Conservation (phyloP, 2,797 vertebrate species). For the Ptychadena robeensis region DNA sequence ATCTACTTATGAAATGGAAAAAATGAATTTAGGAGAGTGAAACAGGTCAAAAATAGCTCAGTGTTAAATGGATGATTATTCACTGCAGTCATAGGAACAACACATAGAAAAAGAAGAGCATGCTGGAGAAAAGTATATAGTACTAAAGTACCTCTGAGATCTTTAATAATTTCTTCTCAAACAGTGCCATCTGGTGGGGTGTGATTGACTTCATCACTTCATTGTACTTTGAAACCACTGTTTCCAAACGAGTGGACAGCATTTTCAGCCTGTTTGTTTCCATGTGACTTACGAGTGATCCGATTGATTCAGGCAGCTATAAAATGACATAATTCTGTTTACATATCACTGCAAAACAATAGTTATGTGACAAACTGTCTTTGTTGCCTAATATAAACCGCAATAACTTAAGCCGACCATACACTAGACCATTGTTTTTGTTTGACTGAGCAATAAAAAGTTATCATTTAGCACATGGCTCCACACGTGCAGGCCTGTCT, state of each 20-base stretch:
- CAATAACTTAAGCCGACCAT: too few species aligned
- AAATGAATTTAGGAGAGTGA: not conserved
- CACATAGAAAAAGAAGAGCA: too few species aligned
- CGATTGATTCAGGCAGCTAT: constrained; percentile 43
- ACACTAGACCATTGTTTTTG: too few species aligned
- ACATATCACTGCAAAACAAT: too few species aligned
- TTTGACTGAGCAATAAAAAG: too few species aligned
- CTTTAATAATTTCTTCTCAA: constrained; percentile 57
- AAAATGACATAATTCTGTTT: constrained; percentile 14
- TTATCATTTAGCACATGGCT: too few species aligned
- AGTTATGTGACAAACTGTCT: too few species aligned
- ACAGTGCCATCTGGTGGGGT: constrained; percentile 54
- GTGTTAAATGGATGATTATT: too few species aligned
- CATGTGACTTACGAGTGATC: constrained; percentile 25
- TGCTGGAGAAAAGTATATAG: not conserved
- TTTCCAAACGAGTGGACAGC: constrained; percentile 38
- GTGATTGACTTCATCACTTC: constrained; percentile 46
- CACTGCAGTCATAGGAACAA: too few species aligned
- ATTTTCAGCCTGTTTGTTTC: constrained; percentile 39
- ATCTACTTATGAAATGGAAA: constrained; percentile 2
- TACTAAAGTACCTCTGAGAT: constrained; percentile 40
- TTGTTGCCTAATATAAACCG: too few species aligned
- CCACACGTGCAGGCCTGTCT: too few species aligned
- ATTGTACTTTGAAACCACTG: constrained; percentile 60
- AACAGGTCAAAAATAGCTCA: not conserved